Conservation (phyloP, 2,888 invertebrate genomes). For the Melanotus villosus region DNA sequence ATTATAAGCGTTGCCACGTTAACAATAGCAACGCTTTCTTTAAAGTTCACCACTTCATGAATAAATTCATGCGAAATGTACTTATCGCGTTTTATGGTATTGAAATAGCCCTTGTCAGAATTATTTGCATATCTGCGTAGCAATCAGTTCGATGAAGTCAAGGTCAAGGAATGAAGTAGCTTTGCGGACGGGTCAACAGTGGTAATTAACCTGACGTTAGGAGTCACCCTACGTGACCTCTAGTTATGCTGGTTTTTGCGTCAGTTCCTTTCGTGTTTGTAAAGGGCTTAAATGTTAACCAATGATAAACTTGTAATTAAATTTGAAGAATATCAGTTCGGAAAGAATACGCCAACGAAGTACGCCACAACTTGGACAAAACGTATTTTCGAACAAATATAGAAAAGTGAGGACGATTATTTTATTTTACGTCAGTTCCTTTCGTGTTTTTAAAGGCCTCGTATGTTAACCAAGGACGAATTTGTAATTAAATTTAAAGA, state of each 20-base stretch:
- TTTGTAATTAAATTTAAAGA: not conserved
- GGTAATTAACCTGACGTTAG: constrained; percentile 30
- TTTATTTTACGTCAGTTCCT: constrained; percentile 42
- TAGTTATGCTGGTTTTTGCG: constrained; percentile 14
- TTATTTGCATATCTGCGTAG: constrained; percentile 40
- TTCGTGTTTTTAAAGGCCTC: constrained; percentile 31
- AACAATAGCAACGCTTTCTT: too few species aligned
- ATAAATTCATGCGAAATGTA: constrained; percentile 6
- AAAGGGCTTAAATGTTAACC: not conserved
- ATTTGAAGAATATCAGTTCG: not conserved
- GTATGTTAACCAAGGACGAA: too few species aligned
- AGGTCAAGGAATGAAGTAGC: constrained; percentile 39
- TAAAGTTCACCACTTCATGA: too few species aligned
- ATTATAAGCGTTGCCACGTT: too few species aligned
- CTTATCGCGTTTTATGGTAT: constrained; percentile 25
- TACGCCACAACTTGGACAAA: too few species aligned
- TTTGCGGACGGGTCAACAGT: constrained; percentile 35
- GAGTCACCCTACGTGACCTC: constrained; percentile 34
- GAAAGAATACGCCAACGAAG: not conserved
- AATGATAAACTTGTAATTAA: too few species aligned
- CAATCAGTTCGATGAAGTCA: constrained; percentile 37
- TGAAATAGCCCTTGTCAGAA: constrained; percentile 10
- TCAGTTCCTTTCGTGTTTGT: constrained; percentile 44
- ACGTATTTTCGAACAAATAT: too few species aligned
- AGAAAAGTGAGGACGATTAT: too few species aligned